These are phyloP conservation scores for Brachyopa scutellaris DNA, from an alignment of 2,888 invertebrate species.

Conservation along the genomic window DNA sequence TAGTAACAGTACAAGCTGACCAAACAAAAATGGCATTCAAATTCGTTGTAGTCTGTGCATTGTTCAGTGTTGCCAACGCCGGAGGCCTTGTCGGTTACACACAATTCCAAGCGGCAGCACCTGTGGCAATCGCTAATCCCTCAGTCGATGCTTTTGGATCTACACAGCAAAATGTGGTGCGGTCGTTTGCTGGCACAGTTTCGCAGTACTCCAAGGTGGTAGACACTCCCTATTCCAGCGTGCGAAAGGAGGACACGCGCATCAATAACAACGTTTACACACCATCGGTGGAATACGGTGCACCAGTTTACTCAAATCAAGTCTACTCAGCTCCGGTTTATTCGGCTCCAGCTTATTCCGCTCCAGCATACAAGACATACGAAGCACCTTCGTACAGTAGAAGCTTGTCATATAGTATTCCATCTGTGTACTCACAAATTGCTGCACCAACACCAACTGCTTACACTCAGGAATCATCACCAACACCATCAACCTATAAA, in stretches of 20 bases:
- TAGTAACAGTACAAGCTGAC: too few species aligned
- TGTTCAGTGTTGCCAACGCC: constrained; percentile 85
- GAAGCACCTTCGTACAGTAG: constrained; percentile 9
- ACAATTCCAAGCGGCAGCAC: constrained; percentile 75
- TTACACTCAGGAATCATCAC: constrained; percentile 5
- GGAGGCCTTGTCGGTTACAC: constrained; percentile 84
- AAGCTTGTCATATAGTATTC: constrained; percentile 16
- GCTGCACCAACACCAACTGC: constrained; percentile 20
- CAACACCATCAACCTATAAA: neutral
- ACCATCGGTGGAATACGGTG: too few species aligned
- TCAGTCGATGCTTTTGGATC: constrained; percentile 79
- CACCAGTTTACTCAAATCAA: constrained; percentile 81
- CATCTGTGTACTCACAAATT: constrained; percentile 17
- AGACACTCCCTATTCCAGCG: constrained; percentile 84
- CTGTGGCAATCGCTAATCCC: constrained; percentile 65
- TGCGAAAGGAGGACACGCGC: constrained; percentile 84
- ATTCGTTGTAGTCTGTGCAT: constrained; percentile 84
- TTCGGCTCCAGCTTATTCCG: constrained; percentile 72
- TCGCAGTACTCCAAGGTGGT: constrained; percentile 84
- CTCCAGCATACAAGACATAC: constrained; percentile 22
- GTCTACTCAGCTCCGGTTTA: constrained; percentile 78
- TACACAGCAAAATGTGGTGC: constrained; percentile 83
- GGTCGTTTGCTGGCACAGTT: constrained; percentile 83
- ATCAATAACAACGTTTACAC: constrained; percentile 84
- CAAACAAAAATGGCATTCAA: constrained; percentile 80